A percentile compares a stretch with the other conserved stretches of the same genome.
Conservation (phyloP, 1,140 invertebrate genomes). For the Anastrepha obliqua region DNA sequence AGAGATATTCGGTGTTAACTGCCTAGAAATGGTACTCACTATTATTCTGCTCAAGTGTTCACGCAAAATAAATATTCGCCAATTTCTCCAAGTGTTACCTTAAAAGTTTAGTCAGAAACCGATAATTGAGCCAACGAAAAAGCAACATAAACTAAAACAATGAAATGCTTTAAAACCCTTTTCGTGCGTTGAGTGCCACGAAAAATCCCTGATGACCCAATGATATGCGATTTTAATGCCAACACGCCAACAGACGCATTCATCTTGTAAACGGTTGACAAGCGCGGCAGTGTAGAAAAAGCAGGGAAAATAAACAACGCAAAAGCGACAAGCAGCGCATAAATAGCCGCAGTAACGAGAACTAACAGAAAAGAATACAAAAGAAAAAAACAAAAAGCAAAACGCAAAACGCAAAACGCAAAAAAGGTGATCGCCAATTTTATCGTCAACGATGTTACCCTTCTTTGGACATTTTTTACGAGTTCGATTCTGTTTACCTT, state of each 20-base stretch:
- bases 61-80: no score
- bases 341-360: not conserved
- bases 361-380: not conserved
- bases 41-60: no score
- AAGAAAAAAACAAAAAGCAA: not conserved
- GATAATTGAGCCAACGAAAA: not conserved
- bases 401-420: not conserved
- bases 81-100: not conserved
- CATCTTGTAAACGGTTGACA: conserved; percentile 39
- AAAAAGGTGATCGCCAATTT: not conserved
- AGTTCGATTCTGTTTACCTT: conserved; percentile 29
- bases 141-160: conserved; percentile 1
- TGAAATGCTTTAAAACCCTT: not conserved
- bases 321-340: not conserved
- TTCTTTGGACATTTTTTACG: conserved; percentile 30
- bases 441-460: not conserved
- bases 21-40: no score
- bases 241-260: conserved; percentile 27
- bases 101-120: not conserved
- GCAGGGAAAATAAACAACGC: not conserved
- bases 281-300: not conserved
- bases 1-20: no score
- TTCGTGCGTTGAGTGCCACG: conserved; percentile 25
- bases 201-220: conserved; percentile 46
- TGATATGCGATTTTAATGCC: conserved; percentile 48